These are phyloP conservation scores for Drosophila formosana DNA, from an alignment of 2,888 invertebrate genomes.

Conservation along the genomic window DNA sequence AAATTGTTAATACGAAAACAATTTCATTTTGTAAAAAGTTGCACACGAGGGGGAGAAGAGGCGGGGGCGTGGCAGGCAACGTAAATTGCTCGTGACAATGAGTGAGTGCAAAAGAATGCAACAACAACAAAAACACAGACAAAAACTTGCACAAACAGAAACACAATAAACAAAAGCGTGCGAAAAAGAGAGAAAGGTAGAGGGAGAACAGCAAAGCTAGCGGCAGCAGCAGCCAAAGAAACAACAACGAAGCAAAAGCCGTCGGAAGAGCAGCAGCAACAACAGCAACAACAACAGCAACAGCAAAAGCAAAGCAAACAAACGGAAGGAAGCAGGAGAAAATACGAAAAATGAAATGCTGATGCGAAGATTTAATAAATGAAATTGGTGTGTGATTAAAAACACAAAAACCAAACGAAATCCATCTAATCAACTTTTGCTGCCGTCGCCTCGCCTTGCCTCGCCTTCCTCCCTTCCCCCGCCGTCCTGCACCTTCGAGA, in stretches of 20 bases:
- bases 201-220: conserved; percentile 17
- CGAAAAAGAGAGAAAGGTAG: conserved; percentile 59
- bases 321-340: conserved; percentile 39
- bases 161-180: conserved; percentile 59
- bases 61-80: conserved; percentile 46
- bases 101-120: conserved; percentile 68
- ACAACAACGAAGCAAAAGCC: conserved; percentile 57
- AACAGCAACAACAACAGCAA: conserved; percentile 21
- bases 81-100: conserved; percentile 83
- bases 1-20: conserved; percentile 82
- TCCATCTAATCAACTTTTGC: conserved; percentile 85
- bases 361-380: conserved; percentile 85
- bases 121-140: conserved; percentile 42
- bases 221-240: conserved; percentile 21
- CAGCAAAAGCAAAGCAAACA: background rate
- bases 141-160: conserved; percentile 49
- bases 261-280: conserved; percentile 51
- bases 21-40: conserved; percentile 82
- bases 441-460: conserved; percentile 48
- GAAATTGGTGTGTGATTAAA: conserved; percentile 86
- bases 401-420: conserved; percentile 85
- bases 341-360: conserved; percentile 82
- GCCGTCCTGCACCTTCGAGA: conserved; percentile 1
- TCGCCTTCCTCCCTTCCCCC: background rate
- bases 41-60: conserved; percentile 31